Conservation (phyloP, 1,140 invertebrate genomes). For the Pseudomyrmex concolor region DNA sequence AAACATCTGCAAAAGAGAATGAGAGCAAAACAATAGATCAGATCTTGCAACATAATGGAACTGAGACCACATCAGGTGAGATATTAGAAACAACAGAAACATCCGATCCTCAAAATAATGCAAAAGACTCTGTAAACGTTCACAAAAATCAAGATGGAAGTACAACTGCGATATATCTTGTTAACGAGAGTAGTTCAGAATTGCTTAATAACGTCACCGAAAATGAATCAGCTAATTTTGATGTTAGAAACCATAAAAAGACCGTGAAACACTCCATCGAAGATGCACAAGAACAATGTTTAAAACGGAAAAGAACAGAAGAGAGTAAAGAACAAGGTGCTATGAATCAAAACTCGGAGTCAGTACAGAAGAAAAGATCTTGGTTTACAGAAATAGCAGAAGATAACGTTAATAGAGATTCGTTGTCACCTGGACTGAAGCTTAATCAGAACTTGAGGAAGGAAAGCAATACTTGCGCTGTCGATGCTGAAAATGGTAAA, state of each 20-base stretch:
- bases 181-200: not conserved
- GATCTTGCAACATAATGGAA: not conserved
- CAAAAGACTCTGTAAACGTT: not conserved
- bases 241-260: not conserved
- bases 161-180: not conserved
- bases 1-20: not conserved
- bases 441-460: not conserved
- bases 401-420: not conserved
- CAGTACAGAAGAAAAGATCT: not conserved
- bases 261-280: not conserved
- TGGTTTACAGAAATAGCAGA: not conserved
- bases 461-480: not conserved
- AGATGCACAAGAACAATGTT: not conserved
- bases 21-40: not conserved
- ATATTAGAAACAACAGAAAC: not conserved
- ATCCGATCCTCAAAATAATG: not conserved
- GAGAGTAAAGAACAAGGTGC: not conserved
- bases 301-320: not conserved
- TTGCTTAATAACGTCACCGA: not conserved
- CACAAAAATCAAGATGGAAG: not conserved
- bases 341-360: not conserved
- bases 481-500: conserved; percentile 13
- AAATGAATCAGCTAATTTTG: not conserved
- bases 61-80: not conserved
- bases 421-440: not conserved